Evolutionary conservation across 2,797 vertebrate species (phyloP).

Genomic region (Cirrhinus mrigala): DNA sequence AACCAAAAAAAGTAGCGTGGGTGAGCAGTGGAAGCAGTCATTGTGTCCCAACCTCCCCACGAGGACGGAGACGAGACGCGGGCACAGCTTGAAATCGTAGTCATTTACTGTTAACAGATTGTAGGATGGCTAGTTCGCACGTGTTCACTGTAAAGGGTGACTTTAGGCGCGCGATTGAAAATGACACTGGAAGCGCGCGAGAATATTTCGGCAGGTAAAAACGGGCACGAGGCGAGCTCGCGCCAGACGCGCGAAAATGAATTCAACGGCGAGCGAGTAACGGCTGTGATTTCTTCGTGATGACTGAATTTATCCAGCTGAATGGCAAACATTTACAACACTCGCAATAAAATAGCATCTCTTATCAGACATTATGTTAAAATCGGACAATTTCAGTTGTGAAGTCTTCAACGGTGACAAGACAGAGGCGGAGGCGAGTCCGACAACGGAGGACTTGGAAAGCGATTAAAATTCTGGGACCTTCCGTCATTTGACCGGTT

Average conservation of each 20-base stretch:
- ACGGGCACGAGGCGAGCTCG: background rate
- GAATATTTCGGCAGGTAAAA: constrained; percentile 18
- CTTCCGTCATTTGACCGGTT: constrained; percentile 38
- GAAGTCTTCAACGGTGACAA: constrained; percentile 17
- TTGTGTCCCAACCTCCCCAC: background rate
- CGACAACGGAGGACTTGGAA: background rate
- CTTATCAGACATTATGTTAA: background rate
- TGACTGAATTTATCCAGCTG: background rate
- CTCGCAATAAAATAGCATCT: background rate
- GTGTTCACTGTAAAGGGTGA: background rate
- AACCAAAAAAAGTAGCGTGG: constrained; percentile 12
- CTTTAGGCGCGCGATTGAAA: constrained; percentile 2
- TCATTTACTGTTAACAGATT: background rate
- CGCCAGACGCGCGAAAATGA: constrained; percentile 6
- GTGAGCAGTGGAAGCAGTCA: background rate
- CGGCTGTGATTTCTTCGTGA: background rate
- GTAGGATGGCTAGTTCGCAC: background rate
- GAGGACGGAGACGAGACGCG: constrained; percentile 8
- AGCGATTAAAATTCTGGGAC: constrained; percentile 21
- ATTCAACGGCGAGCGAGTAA: background rate
- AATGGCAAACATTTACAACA: background rate
- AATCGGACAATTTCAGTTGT: background rate
- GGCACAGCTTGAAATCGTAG: constrained; percentile 5
- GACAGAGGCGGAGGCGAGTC: constrained; percentile 33
- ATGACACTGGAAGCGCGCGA: constrained; percentile 8